Conservation (phyloP, 2,888 invertebrate genomes). For the Thymelicus lineola region DNA sequence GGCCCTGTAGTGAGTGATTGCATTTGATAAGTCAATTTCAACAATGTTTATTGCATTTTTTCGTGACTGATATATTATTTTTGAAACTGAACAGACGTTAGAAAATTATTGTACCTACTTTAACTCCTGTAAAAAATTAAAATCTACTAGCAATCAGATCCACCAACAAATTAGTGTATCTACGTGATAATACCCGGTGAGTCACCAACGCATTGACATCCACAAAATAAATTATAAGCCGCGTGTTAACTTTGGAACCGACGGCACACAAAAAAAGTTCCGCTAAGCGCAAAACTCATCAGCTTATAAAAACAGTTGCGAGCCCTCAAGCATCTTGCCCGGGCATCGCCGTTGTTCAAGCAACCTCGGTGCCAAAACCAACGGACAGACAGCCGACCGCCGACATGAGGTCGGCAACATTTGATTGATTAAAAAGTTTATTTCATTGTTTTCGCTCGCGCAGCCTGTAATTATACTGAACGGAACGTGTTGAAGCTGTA, state of each 20-base stretch:
- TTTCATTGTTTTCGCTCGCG: constrained; percentile 69
- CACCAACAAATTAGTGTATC: no score
- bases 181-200: no score
- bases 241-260: not conserved
- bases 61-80: constrained; percentile 2
- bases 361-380: constrained; percentile 56
- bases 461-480: constrained; percentile 68
- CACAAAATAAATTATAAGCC: no score
- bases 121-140: not conserved
- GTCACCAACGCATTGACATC: no score
- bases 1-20: constrained; percentile 7
- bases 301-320: not conserved
- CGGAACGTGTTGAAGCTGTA: constrained; percentile 40
- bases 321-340: constrained; percentile 45
- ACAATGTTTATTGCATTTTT: constrained; percentile 11
- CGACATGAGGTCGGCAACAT: constrained; percentile 48
- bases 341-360: constrained; percentile 46
- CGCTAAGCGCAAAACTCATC: no score
- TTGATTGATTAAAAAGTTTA: constrained; percentile 78
- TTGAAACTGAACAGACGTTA: not conserved
- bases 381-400: constrained; percentile 53
- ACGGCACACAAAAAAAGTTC: no score
- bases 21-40: constrained; percentile 16
- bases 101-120: not conserved
- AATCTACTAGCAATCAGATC: not conserved